Evolutionary conservation across 1,140 invertebrate species (phyloP), one percentile per base, ranked within the genome.

Genomic region (Plectus sambesii): DNA sequence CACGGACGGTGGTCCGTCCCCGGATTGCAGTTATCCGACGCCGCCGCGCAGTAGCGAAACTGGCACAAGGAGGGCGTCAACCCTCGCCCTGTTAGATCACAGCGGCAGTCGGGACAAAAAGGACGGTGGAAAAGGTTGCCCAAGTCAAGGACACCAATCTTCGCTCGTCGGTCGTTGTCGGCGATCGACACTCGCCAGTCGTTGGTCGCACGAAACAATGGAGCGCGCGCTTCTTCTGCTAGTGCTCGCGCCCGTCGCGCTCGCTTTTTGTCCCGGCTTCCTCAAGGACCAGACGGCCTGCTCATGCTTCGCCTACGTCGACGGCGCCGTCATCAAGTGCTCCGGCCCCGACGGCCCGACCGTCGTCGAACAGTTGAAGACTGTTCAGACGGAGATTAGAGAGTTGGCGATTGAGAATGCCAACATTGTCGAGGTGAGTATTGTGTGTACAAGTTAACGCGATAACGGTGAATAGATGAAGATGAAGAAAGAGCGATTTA

Each of bases 261-360:
- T 47, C 9, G 59, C 60, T 8, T 64, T 50, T 33, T 65, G 62
- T 38, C 61, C 61, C 6, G 49, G 49, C 12, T 47, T 60, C 20
- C 49, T 65, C 36, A 47, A 58, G 19, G 66, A 64, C 47, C 62
- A 64, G 38, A 53, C 42, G 24, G 45, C 46, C 12, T 66, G 64
- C 44, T 49, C 59, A 5, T 66, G 64, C 47, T 43, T 41, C 9
- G 62, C 65, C 37, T 69, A 69, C 23, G 39, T 62, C n/a, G 64
- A 67, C 52, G 64, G 64, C 9, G 64, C 66, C n/a, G 65, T 67
- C 8, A 56, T 67, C 27, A 56, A 53, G 35, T 67, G 64, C 36
- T 56, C 49, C 35, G 64, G 64, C 12, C 51, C 56, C 3, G 51
- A 68, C n/a, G 60, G 63, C 23, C 58, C 62, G 6, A 37, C 52